Evolutionary conservation across 1,140 invertebrate genomes (phyloP), one percentile per base, ranked within the genome.

Genomic region (Drosophila dunni): DNA sequence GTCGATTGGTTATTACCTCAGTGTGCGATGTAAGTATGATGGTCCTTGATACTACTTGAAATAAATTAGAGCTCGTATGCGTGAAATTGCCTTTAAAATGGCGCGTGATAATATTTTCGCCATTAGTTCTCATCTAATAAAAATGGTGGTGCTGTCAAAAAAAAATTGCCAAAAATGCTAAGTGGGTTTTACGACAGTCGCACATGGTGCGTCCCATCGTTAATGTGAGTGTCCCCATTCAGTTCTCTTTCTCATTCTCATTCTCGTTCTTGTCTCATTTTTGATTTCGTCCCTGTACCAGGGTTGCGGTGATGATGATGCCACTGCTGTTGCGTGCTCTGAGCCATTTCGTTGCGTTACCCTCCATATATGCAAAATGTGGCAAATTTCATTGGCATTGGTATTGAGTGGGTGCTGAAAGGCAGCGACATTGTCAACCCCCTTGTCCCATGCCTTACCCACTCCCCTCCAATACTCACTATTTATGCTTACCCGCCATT

Each of bases 1-100:
- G 63, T 97, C 96, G 81, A 97, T 97, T 82, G 97, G 97, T 66
- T 97, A 97, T 93, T 97, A 96, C 91, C 94, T 98, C 64, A 97
- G 97, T 90, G 96, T 98, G 66, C 93, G 96, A 93, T 95, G 96
- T 97, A 93, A 96, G 96, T 96, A 92, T 33, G 34, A 62, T 4
- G 6, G 6, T 29, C 2, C 24, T 29, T 3, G 6, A 11, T 44
- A 61, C 50, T 53, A 77, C 50, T 70, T 50, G 13, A 74, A 51
- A 64, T 62, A 66, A 90, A 90, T 90, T 90, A 90, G 83, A 68
- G 56, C 88, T 69, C 82, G 75, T 78, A 77, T 89, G 89, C 88
- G 88, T 84, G 81, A 91, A 91, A 91, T 91, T 91, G 77, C 89
- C 81, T 84, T 51, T 61, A 85, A 85, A 90, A 82, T 85, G 81